Conservation (phyloP, 2,888 invertebrate species). For the Ochropleura leucogaster region DNA sequence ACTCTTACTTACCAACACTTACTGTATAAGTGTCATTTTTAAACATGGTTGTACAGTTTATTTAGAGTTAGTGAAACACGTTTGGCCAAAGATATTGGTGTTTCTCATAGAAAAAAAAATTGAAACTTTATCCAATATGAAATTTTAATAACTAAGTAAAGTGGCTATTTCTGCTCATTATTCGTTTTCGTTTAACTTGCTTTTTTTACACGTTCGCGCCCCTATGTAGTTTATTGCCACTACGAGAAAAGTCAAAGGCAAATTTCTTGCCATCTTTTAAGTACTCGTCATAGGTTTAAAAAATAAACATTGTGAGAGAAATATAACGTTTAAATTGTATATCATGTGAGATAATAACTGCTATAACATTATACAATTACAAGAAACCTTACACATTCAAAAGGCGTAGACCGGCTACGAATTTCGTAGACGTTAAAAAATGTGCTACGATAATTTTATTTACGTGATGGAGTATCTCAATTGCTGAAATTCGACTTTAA, state of each 20-base stretch:
- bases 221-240: neutral
- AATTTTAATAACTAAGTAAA: neutral
- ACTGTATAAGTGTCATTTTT: neutral
- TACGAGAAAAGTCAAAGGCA: neutral
- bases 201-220: neutral
- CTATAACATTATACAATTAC: neutral
- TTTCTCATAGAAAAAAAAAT: neutral
- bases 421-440: slow-evolving; percentile 10
- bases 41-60: neutral
- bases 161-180: neutral
- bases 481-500: neutral
- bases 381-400: neutral
- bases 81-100: neutral
- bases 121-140: neutral
- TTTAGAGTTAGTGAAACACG: neutral
- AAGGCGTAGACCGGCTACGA: slow-evolving; percentile 28
- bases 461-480: neutral
- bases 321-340: neutral
- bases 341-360: neutral
- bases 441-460: slow-evolving; percentile 13
- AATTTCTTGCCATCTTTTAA: neutral
- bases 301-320: neutral
- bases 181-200: neutral
- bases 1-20: neutral
- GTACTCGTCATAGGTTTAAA: neutral